phyloP scores from a whole-genome alignment of 1,140 invertebrate species.

The Bombus waltoni region DNA sequence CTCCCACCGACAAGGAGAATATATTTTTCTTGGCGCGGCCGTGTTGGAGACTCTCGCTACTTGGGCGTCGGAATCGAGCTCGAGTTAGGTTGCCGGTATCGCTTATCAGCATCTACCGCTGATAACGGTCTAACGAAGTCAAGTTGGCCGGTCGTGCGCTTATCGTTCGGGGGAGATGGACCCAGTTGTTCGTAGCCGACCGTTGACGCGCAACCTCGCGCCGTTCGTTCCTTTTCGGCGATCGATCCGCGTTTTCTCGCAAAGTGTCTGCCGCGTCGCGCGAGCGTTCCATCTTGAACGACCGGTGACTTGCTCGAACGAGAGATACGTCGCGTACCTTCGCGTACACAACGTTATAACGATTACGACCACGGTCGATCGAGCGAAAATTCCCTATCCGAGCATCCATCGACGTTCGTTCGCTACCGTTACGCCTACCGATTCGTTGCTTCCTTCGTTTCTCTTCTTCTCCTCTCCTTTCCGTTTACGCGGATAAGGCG shows the following conservation, averaged over 20 bases:
- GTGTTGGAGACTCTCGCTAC: slow-evolving; percentile 17
- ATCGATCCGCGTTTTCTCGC: background rate
- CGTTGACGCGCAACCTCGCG: slow-evolving; percentile 40
- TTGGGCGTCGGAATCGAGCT: background rate
- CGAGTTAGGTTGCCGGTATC: slow-evolving; percentile 55
- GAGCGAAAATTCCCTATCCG: background rate
- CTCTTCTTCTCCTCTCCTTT: background rate
- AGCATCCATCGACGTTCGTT: background rate
- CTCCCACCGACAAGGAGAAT: background rate
- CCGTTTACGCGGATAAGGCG: background rate
- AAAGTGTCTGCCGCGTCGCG: background rate
- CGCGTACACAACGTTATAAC: background rate
- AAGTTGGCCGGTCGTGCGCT: slow-evolving; percentile 51
- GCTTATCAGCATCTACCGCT: slow-evolving; percentile 67
- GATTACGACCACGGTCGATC: background rate
- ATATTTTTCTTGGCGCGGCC: background rate
- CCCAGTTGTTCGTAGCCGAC: slow-evolving; percentile 54
- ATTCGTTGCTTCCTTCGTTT: background rate
- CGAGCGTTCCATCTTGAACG: background rate
- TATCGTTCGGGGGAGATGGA: slow-evolving; percentile 64
- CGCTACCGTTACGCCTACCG: background rate
- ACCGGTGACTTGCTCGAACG: background rate
- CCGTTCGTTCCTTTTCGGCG: background rate
- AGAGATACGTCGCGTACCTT: background rate
- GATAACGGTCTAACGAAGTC: slow-evolving; percentile 66